Evolutionary conservation across 2,113 vertebrate species (phyloP).

Genomic region (Heterocephalus glaber): DNA sequence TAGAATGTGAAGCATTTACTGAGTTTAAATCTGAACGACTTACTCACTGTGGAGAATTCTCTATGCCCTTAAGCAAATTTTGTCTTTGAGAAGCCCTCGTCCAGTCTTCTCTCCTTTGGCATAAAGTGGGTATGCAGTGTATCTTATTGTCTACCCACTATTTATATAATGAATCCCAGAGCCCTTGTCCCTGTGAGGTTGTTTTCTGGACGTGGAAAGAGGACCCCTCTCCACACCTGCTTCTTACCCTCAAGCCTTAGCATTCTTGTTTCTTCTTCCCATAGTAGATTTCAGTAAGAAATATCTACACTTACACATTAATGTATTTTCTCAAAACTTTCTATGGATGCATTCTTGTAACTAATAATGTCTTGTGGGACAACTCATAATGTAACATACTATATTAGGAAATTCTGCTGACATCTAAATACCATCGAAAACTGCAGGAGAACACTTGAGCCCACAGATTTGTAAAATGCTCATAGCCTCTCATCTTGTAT

Average conservation of each 20-base stretch:
- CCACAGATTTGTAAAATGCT: neutral
- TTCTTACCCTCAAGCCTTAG: accelerated
- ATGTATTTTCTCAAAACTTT: neutral
- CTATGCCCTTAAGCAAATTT: neutral
- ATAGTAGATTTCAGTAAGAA: neutral
- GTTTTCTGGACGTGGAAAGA: neutral
- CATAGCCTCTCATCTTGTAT: neutral
- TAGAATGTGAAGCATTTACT: neutral
- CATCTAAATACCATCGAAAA: neutral
- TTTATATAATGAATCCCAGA: accelerated
- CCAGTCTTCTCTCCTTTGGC: neutral
- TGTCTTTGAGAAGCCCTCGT: neutral
- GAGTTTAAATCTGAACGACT: neutral
- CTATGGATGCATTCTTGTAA: neutral
- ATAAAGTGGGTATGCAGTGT: accelerated
- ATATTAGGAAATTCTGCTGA: neutral
- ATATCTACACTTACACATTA: neutral
- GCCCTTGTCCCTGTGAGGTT: accelerated
- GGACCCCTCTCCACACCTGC: neutral
- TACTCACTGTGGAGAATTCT: neutral
- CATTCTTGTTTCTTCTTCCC: neutral
- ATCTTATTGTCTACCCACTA: neutral
- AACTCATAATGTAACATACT: neutral
- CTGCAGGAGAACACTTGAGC: neutral
- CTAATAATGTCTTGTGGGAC: neutral